phyloP scores from a whole-genome alignment of 2,797 vertebrate genomes.

The Crenichthys baileyi region DNA sequence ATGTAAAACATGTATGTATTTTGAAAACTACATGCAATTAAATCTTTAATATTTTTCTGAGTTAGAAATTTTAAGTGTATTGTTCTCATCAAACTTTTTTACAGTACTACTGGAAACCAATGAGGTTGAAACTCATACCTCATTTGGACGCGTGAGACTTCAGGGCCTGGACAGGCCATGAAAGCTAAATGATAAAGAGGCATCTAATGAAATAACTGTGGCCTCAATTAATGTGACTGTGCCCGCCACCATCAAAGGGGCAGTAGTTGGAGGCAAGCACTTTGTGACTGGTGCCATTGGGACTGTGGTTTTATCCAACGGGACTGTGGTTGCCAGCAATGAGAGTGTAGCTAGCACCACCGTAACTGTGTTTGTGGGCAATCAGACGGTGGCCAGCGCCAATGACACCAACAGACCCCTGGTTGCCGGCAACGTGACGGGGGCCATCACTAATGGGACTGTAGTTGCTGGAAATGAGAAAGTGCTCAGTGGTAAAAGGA shows the following conservation, averaged over 20 bases:
- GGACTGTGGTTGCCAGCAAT: neutral
- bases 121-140: neutral
- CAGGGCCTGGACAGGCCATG: neutral
- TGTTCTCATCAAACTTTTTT: neutral
- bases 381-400: neutral
- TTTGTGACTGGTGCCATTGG: neutral
- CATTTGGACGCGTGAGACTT: neutral
- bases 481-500: neutral
- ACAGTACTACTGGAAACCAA: conserved; percentile 1
- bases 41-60: neutral
- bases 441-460: neutral
- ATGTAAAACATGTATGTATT: neutral
- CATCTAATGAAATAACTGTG: neutral
- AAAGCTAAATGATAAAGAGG: neutral
- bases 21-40: neutral
- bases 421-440: neutral
- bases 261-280: neutral
- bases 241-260: neutral
- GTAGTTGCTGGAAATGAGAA: neutral
- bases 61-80: neutral
- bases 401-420: neutral
- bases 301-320: neutral
- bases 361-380: neutral
- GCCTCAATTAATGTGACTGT: neutral
- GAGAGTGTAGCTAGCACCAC: neutral